Conservation (phyloP, 2,113 vertebrate genomes). For the Podiceps cristatus region DNA sequence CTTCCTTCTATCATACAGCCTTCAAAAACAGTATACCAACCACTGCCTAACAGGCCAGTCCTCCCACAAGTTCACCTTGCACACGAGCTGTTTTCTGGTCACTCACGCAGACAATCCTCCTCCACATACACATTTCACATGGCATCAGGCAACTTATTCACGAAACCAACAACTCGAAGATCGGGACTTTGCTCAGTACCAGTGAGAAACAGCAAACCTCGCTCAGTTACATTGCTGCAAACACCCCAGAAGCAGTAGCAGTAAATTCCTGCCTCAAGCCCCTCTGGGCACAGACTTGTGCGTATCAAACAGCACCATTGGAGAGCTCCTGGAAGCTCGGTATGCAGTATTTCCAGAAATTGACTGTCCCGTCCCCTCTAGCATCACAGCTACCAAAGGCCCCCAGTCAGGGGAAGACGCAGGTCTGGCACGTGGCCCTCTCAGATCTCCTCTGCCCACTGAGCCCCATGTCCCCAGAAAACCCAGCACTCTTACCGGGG, state of each 20-base stretch:
- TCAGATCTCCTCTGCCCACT: neutral
- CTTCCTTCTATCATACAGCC: neutral
- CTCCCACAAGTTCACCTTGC: neutral
- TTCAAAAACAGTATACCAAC: neutral
- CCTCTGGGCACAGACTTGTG: too few species aligned
- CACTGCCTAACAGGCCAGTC: too few species aligned
- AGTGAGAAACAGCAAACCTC: neutral
- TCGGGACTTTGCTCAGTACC: fast-evolving
- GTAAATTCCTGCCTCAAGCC: neutral
- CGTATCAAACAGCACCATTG: fast-evolving
- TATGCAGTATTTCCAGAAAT: neutral
- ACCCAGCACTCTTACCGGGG: neutral
- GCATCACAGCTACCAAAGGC: neutral
- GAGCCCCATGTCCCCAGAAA: fast-evolving
- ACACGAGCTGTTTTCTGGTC: neutral
- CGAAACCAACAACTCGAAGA: fast-evolving
- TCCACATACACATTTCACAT: fast-evolving
- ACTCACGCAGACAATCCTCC: neutral
- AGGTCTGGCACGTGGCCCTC: fast-evolving
- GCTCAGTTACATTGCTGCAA: too few species aligned
- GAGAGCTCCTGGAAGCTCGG: fast-evolving
- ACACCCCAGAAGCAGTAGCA: too few species aligned
- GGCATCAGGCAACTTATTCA: neutral
- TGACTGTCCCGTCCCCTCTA: fast-evolving
- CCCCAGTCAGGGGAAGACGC: fast-evolving